A percentile compares a stretch with the other conserved stretches of the same genome.
These are phyloP conservation scores for Choristoneura fumiferana DNA, from an alignment of 1,140 invertebrate genomes.

Conservation along the genomic window DNA sequence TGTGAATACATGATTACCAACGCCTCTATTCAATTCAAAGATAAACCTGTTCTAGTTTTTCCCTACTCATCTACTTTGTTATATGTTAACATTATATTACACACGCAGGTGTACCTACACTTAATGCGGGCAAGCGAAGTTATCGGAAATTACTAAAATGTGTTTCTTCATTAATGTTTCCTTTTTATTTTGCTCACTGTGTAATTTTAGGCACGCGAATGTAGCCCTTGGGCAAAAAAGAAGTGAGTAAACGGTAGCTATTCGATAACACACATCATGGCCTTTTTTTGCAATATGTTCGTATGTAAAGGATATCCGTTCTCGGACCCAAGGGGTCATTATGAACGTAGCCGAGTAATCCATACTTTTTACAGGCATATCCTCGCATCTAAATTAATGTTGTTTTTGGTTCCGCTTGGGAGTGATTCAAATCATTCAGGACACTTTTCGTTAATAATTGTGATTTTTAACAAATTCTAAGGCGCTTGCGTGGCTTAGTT, in stretches of 20 bases:
- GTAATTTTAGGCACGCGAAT: slow-evolving; percentile 68
- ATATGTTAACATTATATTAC: not conserved
- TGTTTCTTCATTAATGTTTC: slow-evolving; percentile 17
- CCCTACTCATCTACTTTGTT: not conserved
- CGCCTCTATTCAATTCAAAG: not conserved
- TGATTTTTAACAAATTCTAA: no score
- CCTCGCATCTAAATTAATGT: not conserved
- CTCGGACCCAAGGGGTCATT: slow-evolving; percentile 61
- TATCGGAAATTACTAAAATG: slow-evolving; percentile 13
- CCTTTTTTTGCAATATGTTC: slow-evolving; percentile 59
- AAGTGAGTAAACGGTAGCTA: slow-evolving; percentile 53
- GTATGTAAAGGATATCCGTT: slow-evolving; percentile 72
- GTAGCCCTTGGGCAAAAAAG: slow-evolving; percentile 43
- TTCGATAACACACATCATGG: slow-evolving; percentile 36
- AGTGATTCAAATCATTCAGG: no score
- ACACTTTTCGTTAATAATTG: no score
- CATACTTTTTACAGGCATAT: slow-evolving; percentile 45
- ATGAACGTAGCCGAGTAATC: slow-evolving; percentile 41
- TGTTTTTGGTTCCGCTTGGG: no score
- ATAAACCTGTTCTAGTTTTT: not conserved
- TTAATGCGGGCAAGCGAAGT: slow-evolving; percentile 2
- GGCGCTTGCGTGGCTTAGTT: no score
- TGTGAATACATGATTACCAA: not conserved
- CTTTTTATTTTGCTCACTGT: slow-evolving; percentile 22
- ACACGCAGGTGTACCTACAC: slow-evolving; percentile 1